Percentiles rank a stretch among this genome's conserved stretches.
Evolutionary conservation across 2,113 vertebrate species (phyloP).

Genomic region (Lamprotornis superbus): DNA sequence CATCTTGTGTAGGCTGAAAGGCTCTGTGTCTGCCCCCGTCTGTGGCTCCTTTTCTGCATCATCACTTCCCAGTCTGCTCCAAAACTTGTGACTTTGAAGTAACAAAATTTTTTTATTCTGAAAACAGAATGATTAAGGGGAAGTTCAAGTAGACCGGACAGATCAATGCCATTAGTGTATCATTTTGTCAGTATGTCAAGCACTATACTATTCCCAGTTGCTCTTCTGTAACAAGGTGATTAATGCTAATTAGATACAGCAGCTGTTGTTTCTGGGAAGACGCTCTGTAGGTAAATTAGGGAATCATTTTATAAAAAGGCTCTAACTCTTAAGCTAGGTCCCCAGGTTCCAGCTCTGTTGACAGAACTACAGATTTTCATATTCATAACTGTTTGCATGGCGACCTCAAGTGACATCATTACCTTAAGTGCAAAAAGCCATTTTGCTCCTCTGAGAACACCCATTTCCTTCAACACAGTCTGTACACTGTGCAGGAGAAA

Average conservation of each 20-base stretch:
- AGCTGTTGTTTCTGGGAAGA: slow-evolving; percentile 58
- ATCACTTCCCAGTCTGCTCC: not conserved
- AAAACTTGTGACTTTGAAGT: not conserved
- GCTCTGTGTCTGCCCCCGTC: fast-evolving
- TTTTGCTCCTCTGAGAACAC: not conserved
- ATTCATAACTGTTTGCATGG: not conserved
- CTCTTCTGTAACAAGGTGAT: slow-evolving; percentile 11
- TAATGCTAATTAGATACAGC: slow-evolving; percentile 52
- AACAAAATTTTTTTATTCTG: not conserved
- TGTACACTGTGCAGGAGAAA: not conserved
- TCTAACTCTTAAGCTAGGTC: not conserved
- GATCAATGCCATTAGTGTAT: slow-evolving; percentile 44
- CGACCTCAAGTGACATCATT: slow-evolving; percentile 48
- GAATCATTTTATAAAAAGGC: slow-evolving; percentile 7
- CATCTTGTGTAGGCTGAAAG: not conserved
- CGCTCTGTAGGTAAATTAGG: not conserved
- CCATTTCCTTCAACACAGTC: slow-evolving; percentile 6
- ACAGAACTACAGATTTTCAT: not conserved
- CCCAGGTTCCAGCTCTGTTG: slow-evolving; percentile 15
- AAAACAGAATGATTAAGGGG: not conserved
- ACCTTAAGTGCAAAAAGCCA: slow-evolving; percentile 13
- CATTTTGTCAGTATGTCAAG: slow-evolving; percentile 31
- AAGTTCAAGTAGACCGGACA: not conserved
- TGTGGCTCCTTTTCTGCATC: not conserved
- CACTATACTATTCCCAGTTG: slow-evolving; percentile 15